These are phyloP conservation scores for Pediacus dermestoides DNA, from an alignment of 2,888 invertebrate genomes.

Conservation along the genomic window DNA sequence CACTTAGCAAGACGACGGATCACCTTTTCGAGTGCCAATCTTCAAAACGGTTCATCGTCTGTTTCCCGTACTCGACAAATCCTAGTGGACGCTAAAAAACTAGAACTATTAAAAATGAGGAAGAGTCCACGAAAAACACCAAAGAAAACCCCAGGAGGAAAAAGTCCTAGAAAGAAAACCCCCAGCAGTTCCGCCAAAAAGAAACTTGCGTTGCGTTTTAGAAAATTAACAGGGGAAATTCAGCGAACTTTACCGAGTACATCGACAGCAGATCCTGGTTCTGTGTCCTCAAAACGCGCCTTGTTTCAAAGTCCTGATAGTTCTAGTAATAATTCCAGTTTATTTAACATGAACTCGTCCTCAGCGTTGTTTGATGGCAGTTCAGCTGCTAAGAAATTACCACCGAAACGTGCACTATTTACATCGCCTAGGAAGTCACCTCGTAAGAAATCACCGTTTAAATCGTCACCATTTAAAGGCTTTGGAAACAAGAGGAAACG, in stretches of 20 bases:
- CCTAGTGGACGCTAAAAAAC: slow-evolving; percentile 61
- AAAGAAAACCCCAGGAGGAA: slow-evolving; percentile 51
- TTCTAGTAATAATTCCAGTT: slow-evolving; percentile 14
- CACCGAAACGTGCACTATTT: slow-evolving; percentile 31
- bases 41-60: slow-evolving; percentile 52
- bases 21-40: slow-evolving; percentile 70
- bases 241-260: slow-evolving; percentile 31
- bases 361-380: slow-evolving; percentile 32
- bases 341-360: slow-evolving; percentile 25
- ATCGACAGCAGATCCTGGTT: slow-evolving; percentile 15
- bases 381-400: slow-evolving; percentile 19
- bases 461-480: slow-evolving; percentile 35
- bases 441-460: slow-evolving; percentile 54
- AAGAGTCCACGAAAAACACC: slow-evolving; percentile 42
- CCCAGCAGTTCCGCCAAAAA: slow-evolving; percentile 64
- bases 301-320: slow-evolving; percentile 68
- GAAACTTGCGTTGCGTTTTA: slow-evolving; percentile 47
- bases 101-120: slow-evolving; percentile 41
- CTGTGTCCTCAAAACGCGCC: slow-evolving; percentile 58
- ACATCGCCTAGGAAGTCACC: slow-evolving; percentile 29
- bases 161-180: slow-evolving; percentile 53
- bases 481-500: slow-evolving; percentile 47
- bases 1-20: slow-evolving; percentile 72
- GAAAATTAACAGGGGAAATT: slow-evolving; percentile 36
- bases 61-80: slow-evolving; percentile 54